Evolutionary conservation across 2,113 vertebrate genomes (phyloP).

Genomic region (Clinocottus analis): DNA sequence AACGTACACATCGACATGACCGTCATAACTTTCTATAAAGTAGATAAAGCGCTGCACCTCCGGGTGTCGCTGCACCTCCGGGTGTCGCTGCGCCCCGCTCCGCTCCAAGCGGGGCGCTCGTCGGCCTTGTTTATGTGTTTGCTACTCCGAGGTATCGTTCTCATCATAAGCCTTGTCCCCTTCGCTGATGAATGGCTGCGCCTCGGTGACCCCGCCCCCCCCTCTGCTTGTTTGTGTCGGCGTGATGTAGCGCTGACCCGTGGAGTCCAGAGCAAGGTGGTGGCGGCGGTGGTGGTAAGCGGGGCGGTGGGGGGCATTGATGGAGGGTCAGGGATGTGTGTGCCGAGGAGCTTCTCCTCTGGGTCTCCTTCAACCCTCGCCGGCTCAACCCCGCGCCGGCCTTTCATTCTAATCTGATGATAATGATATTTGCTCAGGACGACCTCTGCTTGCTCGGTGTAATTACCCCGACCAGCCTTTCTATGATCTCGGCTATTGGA

Average conservation of each 20-base stretch:
- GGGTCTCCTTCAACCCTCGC: constrained; percentile 68
- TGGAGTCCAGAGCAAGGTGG: constrained; percentile 54
- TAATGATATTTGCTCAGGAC: constrained; percentile 84
- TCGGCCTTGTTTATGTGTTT: constrained; percentile 56
- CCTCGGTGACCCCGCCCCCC: constrained; percentile 18
- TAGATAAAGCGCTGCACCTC: background rate
- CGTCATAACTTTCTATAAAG: too few relatives aligned
- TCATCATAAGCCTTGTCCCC: constrained; percentile 70
- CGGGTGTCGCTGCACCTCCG: background rate
- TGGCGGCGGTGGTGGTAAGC: too few relatives aligned
- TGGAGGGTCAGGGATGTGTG: constrained; percentile 68
- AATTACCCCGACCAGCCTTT: constrained; percentile 79
- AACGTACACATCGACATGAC: background rate
- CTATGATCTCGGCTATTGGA: constrained; percentile 83
- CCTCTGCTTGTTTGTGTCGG: constrained; percentile 48
- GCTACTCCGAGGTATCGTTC: constrained; percentile 50
- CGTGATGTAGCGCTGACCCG: constrained; percentile 71
- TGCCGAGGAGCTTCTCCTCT: constrained; percentile 62
- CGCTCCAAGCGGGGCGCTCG: background rate
- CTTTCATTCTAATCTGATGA: constrained; percentile 84
- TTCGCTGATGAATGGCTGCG: constrained; percentile 67
- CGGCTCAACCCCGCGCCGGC: constrained; percentile 49
- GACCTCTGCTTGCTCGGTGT: constrained; percentile 82
- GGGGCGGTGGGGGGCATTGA: constrained; percentile 67
- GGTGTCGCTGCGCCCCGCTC: background rate